phyloP scores from a whole-genome alignment of 2,113 vertebrate genomes.

The Perca flavescens region DNA sequence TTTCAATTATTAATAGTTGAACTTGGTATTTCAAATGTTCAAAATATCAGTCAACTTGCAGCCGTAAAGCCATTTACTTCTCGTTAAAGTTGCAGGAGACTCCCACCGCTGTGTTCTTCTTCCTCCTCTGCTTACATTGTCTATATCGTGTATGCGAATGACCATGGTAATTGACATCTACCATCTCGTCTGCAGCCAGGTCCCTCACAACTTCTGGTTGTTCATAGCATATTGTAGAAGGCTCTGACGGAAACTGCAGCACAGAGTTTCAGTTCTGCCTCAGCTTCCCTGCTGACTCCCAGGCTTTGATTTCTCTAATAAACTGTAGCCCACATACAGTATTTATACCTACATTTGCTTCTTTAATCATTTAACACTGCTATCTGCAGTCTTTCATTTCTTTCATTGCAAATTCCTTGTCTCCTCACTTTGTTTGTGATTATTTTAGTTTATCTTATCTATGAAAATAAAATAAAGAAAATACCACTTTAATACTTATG shows the following conservation, averaged over 20 bases:
- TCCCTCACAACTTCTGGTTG: not conserved
- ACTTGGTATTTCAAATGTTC: not conserved
- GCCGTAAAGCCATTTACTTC: not conserved
- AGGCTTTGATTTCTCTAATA: conserved; percentile 4
- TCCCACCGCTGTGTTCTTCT: not conserved
- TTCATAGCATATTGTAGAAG: not conserved
- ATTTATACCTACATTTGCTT: conserved; percentile 3
- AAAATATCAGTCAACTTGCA: not conserved
- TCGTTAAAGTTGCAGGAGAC: not conserved
- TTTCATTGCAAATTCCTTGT: not conserved
- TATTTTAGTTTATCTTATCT: not conserved
- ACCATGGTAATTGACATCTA: not conserved
- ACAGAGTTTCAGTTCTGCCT: not conserved
- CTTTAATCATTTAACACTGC: not conserved
- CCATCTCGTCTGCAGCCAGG: not conserved
- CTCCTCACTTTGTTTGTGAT: not conserved
- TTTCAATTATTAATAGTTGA: not conserved
- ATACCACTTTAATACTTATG: too few species aligned
- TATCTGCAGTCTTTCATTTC: not conserved
- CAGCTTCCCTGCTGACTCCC: not conserved
- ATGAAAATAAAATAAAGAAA: too few species aligned
- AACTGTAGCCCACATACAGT: conserved; percentile 7
- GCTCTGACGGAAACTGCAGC: not conserved
- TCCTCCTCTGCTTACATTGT: not conserved
- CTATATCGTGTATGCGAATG: not conserved